phyloP scores from a whole-genome alignment of 2,797 vertebrate species.

The Stomatorhinus walkeri region DNA sequence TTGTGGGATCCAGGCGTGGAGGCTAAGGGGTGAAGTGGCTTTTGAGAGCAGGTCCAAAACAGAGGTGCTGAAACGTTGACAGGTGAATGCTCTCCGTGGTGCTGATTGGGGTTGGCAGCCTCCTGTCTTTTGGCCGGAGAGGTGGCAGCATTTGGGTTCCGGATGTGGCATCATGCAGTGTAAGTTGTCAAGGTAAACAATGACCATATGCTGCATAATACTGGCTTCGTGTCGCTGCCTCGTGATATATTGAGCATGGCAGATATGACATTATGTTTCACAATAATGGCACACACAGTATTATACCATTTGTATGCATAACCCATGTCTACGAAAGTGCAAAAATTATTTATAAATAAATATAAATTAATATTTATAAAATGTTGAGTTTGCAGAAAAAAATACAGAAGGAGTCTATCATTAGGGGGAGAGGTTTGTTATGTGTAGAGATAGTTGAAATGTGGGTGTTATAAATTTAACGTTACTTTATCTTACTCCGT shows the following conservation, averaged over 20 bases:
- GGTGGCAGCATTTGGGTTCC: not conserved
- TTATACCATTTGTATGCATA: not conserved
- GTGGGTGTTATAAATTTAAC: not conserved
- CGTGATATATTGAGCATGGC: not conserved
- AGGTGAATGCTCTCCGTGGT: not conserved
- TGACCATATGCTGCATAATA: not conserved
- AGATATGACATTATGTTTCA: not conserved
- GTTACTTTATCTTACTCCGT: not conserved
- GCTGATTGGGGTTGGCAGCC: not conserved
- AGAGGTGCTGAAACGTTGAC: conserved; percentile 5
- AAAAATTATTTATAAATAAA: not conserved
- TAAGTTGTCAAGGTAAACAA: conserved; percentile 5
- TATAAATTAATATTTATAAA: not conserved
- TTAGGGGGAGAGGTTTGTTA: not conserved
- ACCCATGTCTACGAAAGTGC: not conserved
- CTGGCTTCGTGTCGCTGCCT: not conserved
- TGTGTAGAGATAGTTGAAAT: not conserved
- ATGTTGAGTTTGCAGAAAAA: not conserved
- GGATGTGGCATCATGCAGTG: not conserved
- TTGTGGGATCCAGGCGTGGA: not conserved
- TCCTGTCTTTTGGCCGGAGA: not conserved
- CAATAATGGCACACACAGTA: not conserved
- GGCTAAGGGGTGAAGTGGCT: conserved; percentile 1
- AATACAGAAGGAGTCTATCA: not conserved
- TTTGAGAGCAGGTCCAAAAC: not conserved